Base-by-base conservation (phyloP, 53 echinoderm and acorn worm genomes). In the Paracentrotus lividus region DNA sequence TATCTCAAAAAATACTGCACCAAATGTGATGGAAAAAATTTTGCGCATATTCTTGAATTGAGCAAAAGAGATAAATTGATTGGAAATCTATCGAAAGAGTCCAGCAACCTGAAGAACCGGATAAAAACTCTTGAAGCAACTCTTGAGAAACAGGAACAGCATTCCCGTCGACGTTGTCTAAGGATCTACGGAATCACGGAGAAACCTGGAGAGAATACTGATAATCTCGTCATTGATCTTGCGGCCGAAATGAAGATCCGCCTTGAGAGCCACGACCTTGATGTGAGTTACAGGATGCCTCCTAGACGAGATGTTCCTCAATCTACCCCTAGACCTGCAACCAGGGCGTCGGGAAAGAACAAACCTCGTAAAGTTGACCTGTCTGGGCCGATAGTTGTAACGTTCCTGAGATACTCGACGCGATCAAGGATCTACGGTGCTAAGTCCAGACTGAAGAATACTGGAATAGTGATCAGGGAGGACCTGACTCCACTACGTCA, bases 401-500 rank as follows among this genome's bases (percentile, higher is more conserved):
- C 14, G 21, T 57, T 57, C 20, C 3, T 16, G 57, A 18, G 57
- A 21, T 57, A 15, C 21, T 3, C 57, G 57, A 10, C 21, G 4
- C 16, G 57, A 57, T 57, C 57, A 4, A 57, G 57, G 21, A 57
- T 57, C 15, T 57, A 57, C 57, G 57, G 20, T 16, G 57, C 57
- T 18, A 57, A 57, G 16, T 57, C 57, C 16, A 57, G 21, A 31
- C 40, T 88, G 60, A 88, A 59, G 61, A 88, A 88, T 56, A 33
- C 88, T 34, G 88, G 88, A 14, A 23, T 59, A 2, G 60, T 88
- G 34, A 88, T 88, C 34, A 40, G 88, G 6, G 88, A 88, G 40
- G 88, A 88, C 42, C 23, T 88, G 36, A 88, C 88, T 1, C 60
- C 38, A 13, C 13, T 31, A 16, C 60, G 88, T 31, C 88, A 59